Conservation (phyloP, 2,113 vertebrate species). For the Pelecanoides urinatrix region DNA sequence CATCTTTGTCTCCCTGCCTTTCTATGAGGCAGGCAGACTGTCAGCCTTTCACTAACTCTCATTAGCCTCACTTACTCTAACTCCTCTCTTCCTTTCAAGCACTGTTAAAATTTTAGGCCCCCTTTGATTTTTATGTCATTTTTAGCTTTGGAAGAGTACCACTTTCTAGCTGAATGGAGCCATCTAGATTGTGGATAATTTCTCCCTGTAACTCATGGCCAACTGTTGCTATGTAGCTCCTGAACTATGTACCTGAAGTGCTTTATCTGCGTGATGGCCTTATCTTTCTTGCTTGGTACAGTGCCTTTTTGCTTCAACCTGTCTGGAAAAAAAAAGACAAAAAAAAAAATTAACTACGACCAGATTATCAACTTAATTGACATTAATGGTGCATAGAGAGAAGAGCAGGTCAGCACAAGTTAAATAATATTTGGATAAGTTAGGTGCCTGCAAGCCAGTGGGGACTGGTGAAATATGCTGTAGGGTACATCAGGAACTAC, state of each 20-base stretch:
- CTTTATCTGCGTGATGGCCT: neutral
- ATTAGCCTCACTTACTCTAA: slow-evolving; percentile 15
- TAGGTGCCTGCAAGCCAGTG: neutral
- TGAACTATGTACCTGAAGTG: neutral
- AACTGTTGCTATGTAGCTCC: neutral
- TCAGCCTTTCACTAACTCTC: neutral
- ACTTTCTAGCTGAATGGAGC: slow-evolving; percentile 16
- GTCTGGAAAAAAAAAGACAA: neutral
- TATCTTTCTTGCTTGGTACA: neutral
- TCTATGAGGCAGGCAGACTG: neutral
- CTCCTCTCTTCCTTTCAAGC: neutral
- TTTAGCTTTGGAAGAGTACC: neutral
- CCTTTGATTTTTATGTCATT: slow-evolving; percentile 20
- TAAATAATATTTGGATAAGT: neutral
- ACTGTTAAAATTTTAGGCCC: neutral
- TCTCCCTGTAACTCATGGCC: slow-evolving; percentile 8
- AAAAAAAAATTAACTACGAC: neutral
- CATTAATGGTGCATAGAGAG: neutral
- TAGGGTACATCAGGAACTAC: neutral
- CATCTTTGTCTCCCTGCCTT: neutral
- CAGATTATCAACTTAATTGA: neutral
- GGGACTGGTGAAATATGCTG: neutral
- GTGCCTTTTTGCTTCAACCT: neutral
- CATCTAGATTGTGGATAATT: neutral
- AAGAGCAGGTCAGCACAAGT: neutral